Base-by-base conservation (phyloP, 1,140 invertebrate species). In the Drosophila sproati region DNA sequence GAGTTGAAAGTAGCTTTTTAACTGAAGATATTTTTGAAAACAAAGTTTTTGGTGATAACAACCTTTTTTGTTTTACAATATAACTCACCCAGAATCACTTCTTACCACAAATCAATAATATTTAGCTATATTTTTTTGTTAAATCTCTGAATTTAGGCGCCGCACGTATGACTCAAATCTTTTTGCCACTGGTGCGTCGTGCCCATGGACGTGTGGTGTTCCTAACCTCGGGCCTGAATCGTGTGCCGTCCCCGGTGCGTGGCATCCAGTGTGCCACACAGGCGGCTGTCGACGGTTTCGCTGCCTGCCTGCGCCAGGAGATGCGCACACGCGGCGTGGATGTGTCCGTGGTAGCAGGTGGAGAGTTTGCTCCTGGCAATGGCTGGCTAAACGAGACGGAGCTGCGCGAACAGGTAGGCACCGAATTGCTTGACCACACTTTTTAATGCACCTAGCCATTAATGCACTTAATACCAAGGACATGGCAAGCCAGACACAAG, bases 271-370 rank as follows among this genome's bases (percentile, higher is more conserved):
- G 96, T 74, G 95, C 96, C 57, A 95, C 94, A 12, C 93, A 96
- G 86, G 96, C 96, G 71, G 97, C 96, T 1, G 93, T 98, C 1
- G 96, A 98, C 89, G 96, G 96, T 2, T 96, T 97, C 91, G 96
- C 96, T 31, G 95, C 96, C 50, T 98, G 96, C 82, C 93, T 98
- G 31, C 94, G 97, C 56, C 93, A 96, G 72, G 97, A 98, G 93
- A 95, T 98, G 93, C 95, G 96, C 79, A 94, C 94, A 70, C 95
- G 96, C 88, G 94, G 96, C 78, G 94, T 96, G 75, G 95, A 97
- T 94, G 94, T 96, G 78, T 92, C 96, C 47, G 95, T 98, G 12
- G 96, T 98, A 51, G 97, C 97, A 80, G 96, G 97, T 41, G 96
- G 96, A 51, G 96, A 97, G 93, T 96, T 96, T 77, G 95, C 96